Conservation (phyloP, 1,140 invertebrate species). For the Pseudomyrmex flavicornis region DNA sequence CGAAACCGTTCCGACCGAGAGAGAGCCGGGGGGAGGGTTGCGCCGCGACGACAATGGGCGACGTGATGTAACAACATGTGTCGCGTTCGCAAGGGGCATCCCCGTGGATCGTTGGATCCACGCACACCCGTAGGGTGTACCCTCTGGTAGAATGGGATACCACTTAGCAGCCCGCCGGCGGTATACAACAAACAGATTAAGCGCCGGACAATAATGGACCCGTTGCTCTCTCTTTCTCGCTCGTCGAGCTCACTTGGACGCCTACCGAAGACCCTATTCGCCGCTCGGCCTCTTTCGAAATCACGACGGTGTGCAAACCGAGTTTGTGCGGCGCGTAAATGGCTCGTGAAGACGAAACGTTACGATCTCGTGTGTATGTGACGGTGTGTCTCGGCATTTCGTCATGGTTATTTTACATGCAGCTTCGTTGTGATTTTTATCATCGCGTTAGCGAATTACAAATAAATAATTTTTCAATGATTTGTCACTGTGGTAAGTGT, state of each 20-base stretch:
- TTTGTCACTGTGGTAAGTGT: too few species aligned
- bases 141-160: slow-evolving; percentile 77
- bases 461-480: not conserved
- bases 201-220: slow-evolving; percentile 77
- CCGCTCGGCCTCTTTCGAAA: slow-evolving; percentile 62
- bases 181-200: slow-evolving; percentile 85
- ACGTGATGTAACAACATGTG: slow-evolving; percentile 84
- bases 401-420: not conserved
- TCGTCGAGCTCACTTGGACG: slow-evolving; percentile 25
- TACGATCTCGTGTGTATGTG: not conserved
- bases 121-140: slow-evolving; percentile 60
- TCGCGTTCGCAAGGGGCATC: slow-evolving; percentile 76
- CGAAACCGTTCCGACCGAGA: slow-evolving; percentile 58
- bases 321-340: not conserved
- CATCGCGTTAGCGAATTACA: not conserved
- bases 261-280: slow-evolving; percentile 61
- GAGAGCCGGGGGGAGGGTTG: slow-evolving; percentile 48
- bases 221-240: slow-evolving; percentile 40
- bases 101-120: slow-evolving; percentile 23
- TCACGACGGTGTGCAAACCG: slow-evolving; percentile 60
- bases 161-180: slow-evolving; percentile 83
- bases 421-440: not conserved
- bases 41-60: slow-evolving; percentile 70
- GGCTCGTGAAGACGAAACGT: not conserved
- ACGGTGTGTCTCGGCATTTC: not conserved